Percentiles rank a stretch among this genome's conserved stretches.
Conservation (phyloP, 2,797 vertebrate species). For the Sebastes trivittatus region DNA sequence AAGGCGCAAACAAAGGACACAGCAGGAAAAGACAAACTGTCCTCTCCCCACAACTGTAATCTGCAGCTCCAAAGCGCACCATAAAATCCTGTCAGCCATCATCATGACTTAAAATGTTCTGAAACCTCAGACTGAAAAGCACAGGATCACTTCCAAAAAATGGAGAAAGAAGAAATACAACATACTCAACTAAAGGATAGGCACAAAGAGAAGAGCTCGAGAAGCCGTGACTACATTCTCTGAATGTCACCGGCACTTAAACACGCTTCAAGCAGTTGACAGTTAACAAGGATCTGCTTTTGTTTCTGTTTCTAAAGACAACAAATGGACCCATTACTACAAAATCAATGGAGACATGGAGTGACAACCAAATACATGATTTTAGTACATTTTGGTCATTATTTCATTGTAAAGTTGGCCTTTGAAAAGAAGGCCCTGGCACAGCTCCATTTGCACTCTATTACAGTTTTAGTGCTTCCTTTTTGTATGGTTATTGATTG, state of each 20-base stretch:
- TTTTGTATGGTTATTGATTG: background rate
- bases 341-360: background rate
- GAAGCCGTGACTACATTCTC: background rate
- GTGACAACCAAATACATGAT: background rate
- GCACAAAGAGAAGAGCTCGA: background rate
- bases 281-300: background rate
- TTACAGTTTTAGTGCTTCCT: background rate
- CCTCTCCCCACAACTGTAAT: conserved; percentile 42
- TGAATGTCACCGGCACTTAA: background rate
- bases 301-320: background rate
- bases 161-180: background rate
- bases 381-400: background rate
- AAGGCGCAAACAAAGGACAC: conserved; percentile 48
- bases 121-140: conserved; percentile 13
- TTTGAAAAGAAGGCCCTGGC: background rate
- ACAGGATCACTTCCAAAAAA: background rate
- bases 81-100: conserved; percentile 47
- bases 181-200: background rate
- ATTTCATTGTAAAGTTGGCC: background rate
- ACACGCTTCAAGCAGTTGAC: background rate
- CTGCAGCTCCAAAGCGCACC: conserved; percentile 37
- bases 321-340: background rate
- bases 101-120: conserved; percentile 22
- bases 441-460: background rate
- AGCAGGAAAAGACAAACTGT: conserved; percentile 45